phyloP scores from a whole-genome alignment of 2,888 invertebrate genomes.

The Thalpophila matura region DNA sequence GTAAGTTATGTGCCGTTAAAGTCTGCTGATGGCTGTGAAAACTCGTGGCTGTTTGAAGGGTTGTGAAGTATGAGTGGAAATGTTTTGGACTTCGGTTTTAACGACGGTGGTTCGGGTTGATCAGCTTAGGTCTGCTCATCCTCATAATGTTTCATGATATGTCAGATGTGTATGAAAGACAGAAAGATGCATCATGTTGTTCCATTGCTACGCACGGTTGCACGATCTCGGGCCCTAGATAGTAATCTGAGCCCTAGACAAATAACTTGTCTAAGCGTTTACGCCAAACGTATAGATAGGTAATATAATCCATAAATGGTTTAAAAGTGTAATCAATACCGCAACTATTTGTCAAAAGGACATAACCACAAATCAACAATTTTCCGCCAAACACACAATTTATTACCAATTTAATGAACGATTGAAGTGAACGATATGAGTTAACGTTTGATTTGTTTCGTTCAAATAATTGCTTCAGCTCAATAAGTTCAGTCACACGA shows the following conservation, averaged over 20 bases:
- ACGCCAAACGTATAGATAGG: no score
- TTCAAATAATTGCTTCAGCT: conserved; percentile 19
- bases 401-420: conserved; percentile 32
- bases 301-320: not conserved
- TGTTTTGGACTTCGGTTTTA: not conserved
- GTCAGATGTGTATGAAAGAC: no score
- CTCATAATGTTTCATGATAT: no score
- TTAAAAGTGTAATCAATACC: conserved; percentile 1
- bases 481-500: conserved; percentile 46
- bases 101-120: not conserved
- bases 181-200: no score
- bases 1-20: conserved; percentile 58
- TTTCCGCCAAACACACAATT: conserved; percentile 9
- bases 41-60: conserved; percentile 28
- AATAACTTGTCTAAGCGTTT: no score
- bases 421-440: conserved; percentile 2
- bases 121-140: no score
- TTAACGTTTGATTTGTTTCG: conserved; percentile 28
- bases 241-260: no score
- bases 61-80: conserved; percentile 13
- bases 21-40: conserved; percentile 47
- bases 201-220: no score
- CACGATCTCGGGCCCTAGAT: no score
- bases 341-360: not conserved
- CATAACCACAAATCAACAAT: conserved; percentile 38